These are phyloP conservation scores for Rhombomys opimus DNA, from an alignment of 2,113 vertebrate species.

Conservation along the genomic window DNA sequence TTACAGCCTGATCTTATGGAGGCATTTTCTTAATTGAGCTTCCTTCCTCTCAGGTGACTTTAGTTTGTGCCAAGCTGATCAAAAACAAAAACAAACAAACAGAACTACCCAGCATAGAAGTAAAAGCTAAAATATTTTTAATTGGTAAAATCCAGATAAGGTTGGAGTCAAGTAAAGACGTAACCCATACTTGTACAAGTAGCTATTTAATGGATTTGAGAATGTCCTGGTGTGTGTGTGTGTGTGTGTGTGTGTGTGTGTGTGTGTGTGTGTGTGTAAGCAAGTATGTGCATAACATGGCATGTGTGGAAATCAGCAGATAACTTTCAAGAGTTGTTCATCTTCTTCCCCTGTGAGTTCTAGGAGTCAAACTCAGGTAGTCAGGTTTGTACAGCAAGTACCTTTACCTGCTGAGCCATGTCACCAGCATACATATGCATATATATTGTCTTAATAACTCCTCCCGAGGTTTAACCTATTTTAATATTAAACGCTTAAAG, in stretches of 20 bases:
- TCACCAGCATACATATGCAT: not conserved
- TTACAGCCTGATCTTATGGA: not conserved
- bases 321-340: not conserved
- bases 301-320: not conserved
- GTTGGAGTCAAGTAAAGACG: not conserved
- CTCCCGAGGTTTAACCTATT: not conserved
- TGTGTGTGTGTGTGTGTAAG: not conserved
- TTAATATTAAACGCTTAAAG: constrained; percentile 19
- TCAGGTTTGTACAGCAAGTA: not conserved
- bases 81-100: not conserved
- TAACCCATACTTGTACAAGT: not conserved
- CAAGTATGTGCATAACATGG: not conserved
- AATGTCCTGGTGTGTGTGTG: not conserved
- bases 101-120: not conserved
- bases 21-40: not conserved
- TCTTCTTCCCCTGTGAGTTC: not conserved
- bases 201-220: not conserved
- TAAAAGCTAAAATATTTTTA: not conserved
- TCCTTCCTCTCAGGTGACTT: not conserved
- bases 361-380: not conserved
- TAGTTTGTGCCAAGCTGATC: not conserved
- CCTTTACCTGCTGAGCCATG: not conserved
- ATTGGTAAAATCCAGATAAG: not conserved
- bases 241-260: not conserved
- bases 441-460: not conserved